Evolutionary conservation across 2,797 vertebrate species (phyloP), one percentile per base, ranked within the genome.

Genomic region (Spinus pinus): DNA sequence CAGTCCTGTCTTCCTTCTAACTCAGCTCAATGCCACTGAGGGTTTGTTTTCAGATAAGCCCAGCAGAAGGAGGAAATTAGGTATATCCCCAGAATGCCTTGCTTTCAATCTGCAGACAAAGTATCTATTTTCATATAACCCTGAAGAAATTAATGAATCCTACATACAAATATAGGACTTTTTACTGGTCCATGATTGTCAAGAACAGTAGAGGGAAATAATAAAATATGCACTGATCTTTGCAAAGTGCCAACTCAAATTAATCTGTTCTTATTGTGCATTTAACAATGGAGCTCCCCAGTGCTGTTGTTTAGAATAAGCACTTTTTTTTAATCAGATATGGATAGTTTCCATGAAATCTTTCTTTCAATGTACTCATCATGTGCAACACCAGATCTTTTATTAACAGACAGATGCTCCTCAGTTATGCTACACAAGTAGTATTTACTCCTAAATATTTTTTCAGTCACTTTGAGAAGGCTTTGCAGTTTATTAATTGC

Each of bases 401-500:
- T 46, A 81, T 61, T 84, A 39, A 28, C 67, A 44, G 19, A 33
- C 28, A 71, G 21, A 35, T 37, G 23, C 22, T 65, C 30, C 41
- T 64, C 31, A 49, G 39, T 37, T 39, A 28, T 41, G 22, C 41
- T 78, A 44, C 13, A 49, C 19, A 83, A 85, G 23, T n/a, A 39
- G 8, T 39, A 61, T 75, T 88, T 95, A 42, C 22, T 74, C 41
- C 41, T 77, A 70, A 81, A 53, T 95, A 58, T 85, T 92, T 88
- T 69, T 92, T 95, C 39, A 50, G 41, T 71, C 79, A 65, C 16
- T 64, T 93, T 83, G 18, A 41, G 90, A 93, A 50, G n/a, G 27
- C 30, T 73, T 37, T 85, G 30, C 27, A 75, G 41, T 79, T 83
- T 89, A 92, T 89, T 71, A 94, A 81, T 91, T 95, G 49, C 33